Evolutionary conservation across 2,888 invertebrate genomes (phyloP), one percentile per base, ranked within the genome.

Genomic region (Melieria crassipennis): DNA sequence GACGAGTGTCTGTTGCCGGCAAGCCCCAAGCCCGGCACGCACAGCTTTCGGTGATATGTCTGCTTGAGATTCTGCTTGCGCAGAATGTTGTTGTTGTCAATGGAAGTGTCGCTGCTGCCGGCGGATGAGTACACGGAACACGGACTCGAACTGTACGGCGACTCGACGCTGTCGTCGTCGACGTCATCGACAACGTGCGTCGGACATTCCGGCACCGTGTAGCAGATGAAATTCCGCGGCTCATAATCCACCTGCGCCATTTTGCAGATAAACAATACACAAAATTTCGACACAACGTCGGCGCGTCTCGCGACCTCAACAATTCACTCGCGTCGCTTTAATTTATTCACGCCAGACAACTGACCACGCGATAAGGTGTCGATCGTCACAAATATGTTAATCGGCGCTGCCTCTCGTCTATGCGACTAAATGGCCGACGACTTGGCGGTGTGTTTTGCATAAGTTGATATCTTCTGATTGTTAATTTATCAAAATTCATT

Each of bases 161-260:
- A 9, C 11, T 50, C 57, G 56, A 73, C 77, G 65, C 75, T 75
- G 55, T 74, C 77, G 42, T 74, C 74, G 43, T 72, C 79, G n/a
- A 52, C 64, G 52, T 67, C 64, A 65, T 69, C 73, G 50, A 80
- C 82, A 52, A 80, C 80, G n/a, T 2, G 1, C 30, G 30, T 2
- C 30, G 78, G 78, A 71, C 82, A 82, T 75, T 86, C 86, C 11
- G 84, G 85, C 70, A 86, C 83, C 10, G 86, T 85, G 64, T 86
- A 86, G 70, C 86, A 86, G 69, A 84, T 85, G 76, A 83, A 85
- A 71, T 82, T 81, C 43, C 78, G 80, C n/a, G 81, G 73, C 71
- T 78, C 77, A 72, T 79, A 81, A 75, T 86, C 85, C 70, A 84
- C 79, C 75, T 82, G 80, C 7, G 82, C 79, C 83, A 83, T 83